Conservation (phyloP, 2,888 invertebrate genomes). For the Emmelina monodactyla region DNA sequence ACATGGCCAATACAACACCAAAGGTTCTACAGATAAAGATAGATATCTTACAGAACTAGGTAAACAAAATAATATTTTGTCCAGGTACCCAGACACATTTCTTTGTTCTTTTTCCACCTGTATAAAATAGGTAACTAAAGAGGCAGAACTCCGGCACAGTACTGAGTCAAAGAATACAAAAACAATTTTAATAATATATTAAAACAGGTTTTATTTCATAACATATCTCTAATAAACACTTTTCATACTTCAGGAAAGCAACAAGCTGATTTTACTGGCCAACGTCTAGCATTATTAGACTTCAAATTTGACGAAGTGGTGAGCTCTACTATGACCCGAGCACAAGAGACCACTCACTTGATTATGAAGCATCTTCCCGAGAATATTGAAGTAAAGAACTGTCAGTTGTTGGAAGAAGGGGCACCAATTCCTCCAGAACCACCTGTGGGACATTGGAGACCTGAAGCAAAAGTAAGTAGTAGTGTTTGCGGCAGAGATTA, state of each 20-base stretch:
- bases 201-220: too few relatives aligned
- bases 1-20: constrained; percentile 92
- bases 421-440: constrained; percentile 96
- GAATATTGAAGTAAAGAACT: constrained; percentile 66
- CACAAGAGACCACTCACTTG: constrained; percentile 88
- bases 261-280: constrained; percentile 88
- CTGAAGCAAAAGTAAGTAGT: constrained; percentile 67
- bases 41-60: constrained; percentile 83
- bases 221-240: too few relatives aligned
- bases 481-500: too few relatives aligned
- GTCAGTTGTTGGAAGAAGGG: constrained; percentile 87
- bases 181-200: too few relatives aligned
- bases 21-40: constrained; percentile 75
- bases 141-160: too few relatives aligned
- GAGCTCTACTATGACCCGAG: constrained; percentile 92
- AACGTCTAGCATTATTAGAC: constrained; percentile 77
- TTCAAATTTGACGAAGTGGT: constrained; percentile 83
- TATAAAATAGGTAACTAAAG: too few relatives aligned
- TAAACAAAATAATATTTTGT: too few relatives aligned
- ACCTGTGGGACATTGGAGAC: constrained; percentile 85
- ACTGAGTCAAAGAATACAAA: too few relatives aligned
- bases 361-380: constrained; percentile 76
- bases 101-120: too few relatives aligned
- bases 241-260: constrained; percentile 80
- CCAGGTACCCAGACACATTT: too few relatives aligned